A percentile compares a stretch with the other conserved stretches of the same genome.
Evolutionary conservation across 2,113 vertebrate genomes (phyloP).

Genomic region (Excalfactoria chinensis): DNA sequence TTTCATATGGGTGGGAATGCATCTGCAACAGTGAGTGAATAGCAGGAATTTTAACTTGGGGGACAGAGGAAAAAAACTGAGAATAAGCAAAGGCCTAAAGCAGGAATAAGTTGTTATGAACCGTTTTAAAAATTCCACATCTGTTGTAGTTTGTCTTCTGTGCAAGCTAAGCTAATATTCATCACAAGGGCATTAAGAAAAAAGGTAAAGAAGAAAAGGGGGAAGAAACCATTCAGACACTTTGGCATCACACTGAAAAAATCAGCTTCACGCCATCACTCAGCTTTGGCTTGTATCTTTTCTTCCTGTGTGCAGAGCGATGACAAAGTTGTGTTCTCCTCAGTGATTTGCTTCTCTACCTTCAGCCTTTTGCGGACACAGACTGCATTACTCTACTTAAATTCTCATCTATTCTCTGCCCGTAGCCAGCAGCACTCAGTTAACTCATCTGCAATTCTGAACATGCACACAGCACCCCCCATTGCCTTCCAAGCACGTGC

Average conservation of each 20-base stretch:
- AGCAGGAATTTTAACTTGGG: not conserved
- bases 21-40: not conserved
- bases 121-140: not conserved
- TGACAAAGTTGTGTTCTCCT: not conserved
- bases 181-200: constrained; percentile 23
- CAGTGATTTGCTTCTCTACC: not conserved
- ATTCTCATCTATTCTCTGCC: constrained; percentile 14
- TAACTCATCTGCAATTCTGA: constrained; percentile 26
- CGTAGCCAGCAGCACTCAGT: not conserved
- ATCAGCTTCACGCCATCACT: not conserved
- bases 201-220: not conserved
- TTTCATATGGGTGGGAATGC: not conserved
- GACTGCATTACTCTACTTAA: constrained; percentile 23
- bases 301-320: not conserved
- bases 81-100: not conserved
- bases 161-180: constrained; percentile 39
- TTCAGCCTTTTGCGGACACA: not conserved
- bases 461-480: not conserved
- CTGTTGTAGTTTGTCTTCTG: not conserved
- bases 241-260: not conserved
- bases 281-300: not conserved
- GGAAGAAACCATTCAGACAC: not conserved
- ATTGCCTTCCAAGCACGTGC: not conserved
- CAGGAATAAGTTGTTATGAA: too few relatives aligned
- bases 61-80: not conserved